Conservation (phyloP, 1,140 invertebrate genomes). For the Zaprionus tsacasi region DNA sequence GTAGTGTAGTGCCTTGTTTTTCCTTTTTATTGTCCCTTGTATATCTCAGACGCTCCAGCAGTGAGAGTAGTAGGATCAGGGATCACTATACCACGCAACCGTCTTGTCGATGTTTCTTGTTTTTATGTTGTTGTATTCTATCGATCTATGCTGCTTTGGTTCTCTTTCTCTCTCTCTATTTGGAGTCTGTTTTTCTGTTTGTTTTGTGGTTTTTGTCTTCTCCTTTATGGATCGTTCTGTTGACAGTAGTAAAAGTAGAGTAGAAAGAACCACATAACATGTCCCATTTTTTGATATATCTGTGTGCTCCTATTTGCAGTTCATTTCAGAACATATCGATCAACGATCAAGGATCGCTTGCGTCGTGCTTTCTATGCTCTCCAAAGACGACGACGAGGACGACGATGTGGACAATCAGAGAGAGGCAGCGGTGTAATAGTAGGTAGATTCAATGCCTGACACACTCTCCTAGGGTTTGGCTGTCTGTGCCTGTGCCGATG, state of each 20-base stretch:
- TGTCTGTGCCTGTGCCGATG: slow-evolving; percentile 44
- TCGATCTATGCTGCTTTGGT: background rate
- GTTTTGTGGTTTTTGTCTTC: background rate
- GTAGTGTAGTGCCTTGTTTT: background rate
- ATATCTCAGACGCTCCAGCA: slow-evolving; percentile 51
- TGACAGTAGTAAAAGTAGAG: background rate
- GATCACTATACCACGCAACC: background rate
- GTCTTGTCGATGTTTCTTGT: background rate
- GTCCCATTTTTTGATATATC: no score
- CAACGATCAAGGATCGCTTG: no score
- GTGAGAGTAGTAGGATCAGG: background rate
- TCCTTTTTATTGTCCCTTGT: background rate
- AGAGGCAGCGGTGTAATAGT: background rate
- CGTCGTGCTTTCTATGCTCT: no score
- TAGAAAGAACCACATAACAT: background rate
- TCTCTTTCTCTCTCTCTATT: background rate
- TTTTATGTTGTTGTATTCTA: background rate
- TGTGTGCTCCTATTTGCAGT: no score
- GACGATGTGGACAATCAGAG: no score
- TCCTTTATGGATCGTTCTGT: background rate
- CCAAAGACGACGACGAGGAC: no score
- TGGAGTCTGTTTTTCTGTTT: background rate
- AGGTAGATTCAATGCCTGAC: background rate
- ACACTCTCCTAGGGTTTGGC: slow-evolving; percentile 54
- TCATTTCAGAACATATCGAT: no score